Evolutionary conservation across 2,797 vertebrate genomes (phyloP).

Genomic region (Rhinophrynus dorsalis): DNA sequence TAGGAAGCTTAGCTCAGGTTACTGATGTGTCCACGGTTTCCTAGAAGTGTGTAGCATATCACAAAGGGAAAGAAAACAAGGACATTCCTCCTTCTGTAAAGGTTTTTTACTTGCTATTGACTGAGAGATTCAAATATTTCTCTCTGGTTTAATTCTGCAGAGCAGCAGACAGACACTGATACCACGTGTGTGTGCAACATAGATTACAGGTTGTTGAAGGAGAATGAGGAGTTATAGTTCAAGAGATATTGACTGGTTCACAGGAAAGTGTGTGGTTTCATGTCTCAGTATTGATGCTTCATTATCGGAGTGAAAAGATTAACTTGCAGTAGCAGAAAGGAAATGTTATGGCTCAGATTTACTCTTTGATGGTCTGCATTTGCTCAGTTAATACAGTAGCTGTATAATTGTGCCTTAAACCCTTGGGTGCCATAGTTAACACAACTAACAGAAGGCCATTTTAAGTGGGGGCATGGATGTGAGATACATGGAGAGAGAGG

Average conservation of each 20-base stretch:
- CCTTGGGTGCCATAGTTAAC: no score
- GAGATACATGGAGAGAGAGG: no score
- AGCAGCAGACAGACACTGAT: slow-evolving; percentile 11
- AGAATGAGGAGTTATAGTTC: background rate
- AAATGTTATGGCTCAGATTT: background rate
- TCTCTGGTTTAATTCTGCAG: background rate
- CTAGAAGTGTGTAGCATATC: slow-evolving; percentile 19
- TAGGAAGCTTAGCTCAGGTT: slow-evolving; percentile 6
- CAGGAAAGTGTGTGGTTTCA: background rate
- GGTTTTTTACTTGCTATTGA: slow-evolving; percentile 23
- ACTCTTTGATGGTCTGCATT: background rate
- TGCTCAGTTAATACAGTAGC: no score
- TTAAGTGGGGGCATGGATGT: no score
- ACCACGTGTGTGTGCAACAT: slow-evolving; percentile 9
- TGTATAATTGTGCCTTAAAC: no score
- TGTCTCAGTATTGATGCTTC: background rate
- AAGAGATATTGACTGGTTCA: background rate
- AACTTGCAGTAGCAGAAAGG: background rate
- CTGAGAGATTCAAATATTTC: slow-evolving; percentile 5
- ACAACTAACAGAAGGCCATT: no score
- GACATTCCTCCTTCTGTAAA: background rate
- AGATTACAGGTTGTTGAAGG: slow-evolving; percentile 17
- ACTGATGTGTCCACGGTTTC: slow-evolving; percentile 19
- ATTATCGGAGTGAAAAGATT: background rate
- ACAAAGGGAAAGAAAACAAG: slow-evolving; percentile 16